Percentiles rank a stretch among this genome's conserved stretches.
Conservation (phyloP, 2,113 vertebrate species). For the Brienomyrus brachyistius region DNA sequence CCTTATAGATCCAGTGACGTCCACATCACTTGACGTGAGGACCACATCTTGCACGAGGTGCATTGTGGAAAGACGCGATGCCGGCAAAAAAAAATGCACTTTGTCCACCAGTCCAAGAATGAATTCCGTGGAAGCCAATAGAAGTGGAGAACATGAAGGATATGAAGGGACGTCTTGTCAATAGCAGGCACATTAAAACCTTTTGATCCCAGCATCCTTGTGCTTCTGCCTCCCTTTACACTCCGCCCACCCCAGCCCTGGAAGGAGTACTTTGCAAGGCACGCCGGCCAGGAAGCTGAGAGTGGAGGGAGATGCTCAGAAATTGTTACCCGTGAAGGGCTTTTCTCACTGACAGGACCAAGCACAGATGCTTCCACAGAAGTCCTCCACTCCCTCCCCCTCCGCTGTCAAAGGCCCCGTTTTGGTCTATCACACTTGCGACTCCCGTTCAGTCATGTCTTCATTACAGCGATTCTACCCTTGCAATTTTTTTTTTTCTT, state of each 20-base stretch:
- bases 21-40: not conserved
- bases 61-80: not conserved
- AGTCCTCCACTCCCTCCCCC: not conserved
- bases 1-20: not conserved
- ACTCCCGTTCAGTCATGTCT: not conserved
- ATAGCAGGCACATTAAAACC: not conserved
- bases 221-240: not conserved
- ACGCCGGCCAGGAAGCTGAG: not conserved
- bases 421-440: not conserved
- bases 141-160: not conserved
- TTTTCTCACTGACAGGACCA: not conserved
- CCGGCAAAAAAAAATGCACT: not conserved
- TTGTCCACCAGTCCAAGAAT: not conserved
- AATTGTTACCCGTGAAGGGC: not conserved
- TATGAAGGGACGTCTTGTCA: not conserved
- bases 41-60: not conserved
- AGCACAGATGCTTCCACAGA: not conserved
- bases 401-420: not conserved
- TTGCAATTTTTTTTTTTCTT: not conserved
- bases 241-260: not conserved
- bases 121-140: not conserved
- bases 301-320: not conserved
- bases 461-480: not conserved
- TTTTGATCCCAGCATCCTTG: not conserved
- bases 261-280: not conserved